phyloP scores from a whole-genome alignment of 53 echinoderm and acorn worm species.

The Astropecten irregularis region DNA sequence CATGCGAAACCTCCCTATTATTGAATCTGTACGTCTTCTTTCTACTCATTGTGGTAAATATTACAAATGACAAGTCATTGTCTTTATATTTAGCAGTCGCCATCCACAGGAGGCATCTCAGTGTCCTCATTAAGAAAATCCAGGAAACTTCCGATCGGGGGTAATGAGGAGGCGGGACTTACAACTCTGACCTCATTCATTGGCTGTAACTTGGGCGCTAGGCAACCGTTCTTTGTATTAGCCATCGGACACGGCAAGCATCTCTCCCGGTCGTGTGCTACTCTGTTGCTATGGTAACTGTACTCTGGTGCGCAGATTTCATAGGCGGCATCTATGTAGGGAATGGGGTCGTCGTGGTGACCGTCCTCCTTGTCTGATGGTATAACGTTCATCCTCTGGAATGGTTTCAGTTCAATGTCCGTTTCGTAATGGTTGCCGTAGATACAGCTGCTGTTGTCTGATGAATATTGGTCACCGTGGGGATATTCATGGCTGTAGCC shows the following conservation, averaged over 20 bases:
- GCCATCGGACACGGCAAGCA: constrained; percentile 84
- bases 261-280: constrained; percentile 20
- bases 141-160: constrained; percentile 87
- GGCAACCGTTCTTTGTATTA: constrained; percentile 85
- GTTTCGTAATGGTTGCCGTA: constrained; percentile 44
- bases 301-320: background rate
- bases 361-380: constrained; percentile 6
- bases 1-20: too few relatives aligned
- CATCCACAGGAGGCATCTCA: constrained; percentile 1
- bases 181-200: constrained; percentile 46
- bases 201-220: constrained; percentile 58
- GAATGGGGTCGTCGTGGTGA: background rate
- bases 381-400: constrained; percentile 19
- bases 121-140: constrained; percentile 89
- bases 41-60: too few relatives aligned
- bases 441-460: constrained; percentile 40
- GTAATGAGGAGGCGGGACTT: constrained; percentile 65
- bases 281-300: constrained; percentile 18
- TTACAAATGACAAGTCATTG: too few relatives aligned
- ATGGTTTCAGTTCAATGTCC: constrained; percentile 55
- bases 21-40: too few relatives aligned
- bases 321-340: background rate
- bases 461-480: constrained; percentile 47
- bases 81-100: constrained; percentile 17
- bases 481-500: constrained; percentile 41